A percentile compares a stretch with the other conserved stretches of the same genome.
Conservation (phyloP, 2,113 vertebrate species). For the Hyperoodon ampullatus region DNA sequence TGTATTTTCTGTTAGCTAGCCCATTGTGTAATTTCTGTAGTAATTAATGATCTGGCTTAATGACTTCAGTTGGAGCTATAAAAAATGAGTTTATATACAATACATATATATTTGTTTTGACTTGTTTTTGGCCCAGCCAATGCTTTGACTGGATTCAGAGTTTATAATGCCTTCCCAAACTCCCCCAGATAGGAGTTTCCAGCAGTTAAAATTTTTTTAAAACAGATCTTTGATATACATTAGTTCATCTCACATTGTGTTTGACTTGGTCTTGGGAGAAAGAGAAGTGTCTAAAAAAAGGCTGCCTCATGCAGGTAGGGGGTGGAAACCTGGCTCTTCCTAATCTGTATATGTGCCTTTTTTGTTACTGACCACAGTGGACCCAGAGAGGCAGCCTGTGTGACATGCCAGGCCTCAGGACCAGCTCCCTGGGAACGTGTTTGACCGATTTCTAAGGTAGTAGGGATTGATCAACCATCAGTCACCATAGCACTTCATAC, state of each 20-base stretch:
- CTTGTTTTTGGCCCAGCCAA: neutral
- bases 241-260: neutral
- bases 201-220: neutral
- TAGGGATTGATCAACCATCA: neutral
- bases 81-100: slow-evolving; percentile 11
- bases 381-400: neutral
- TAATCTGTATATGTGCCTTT: neutral
- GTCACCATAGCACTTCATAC: neutral
- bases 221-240: neutral
- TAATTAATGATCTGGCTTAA: slow-evolving; percentile 45
- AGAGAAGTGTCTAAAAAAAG: neutral
- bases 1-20: slow-evolving; percentile 9
- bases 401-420: neutral
- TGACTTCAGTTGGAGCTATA: neutral
- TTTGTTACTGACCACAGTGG: neutral
- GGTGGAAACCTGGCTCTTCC: neutral
- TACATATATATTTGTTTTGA: neutral
- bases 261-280: slow-evolving; percentile 4
- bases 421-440: neutral
- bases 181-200: neutral
- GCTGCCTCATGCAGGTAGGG: neutral
- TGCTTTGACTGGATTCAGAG: neutral
- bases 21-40: slow-evolving; percentile 8
- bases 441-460: neutral
- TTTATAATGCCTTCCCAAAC: neutral